Evolutionary conservation across 2,888 invertebrate species (phyloP).

Genomic region (Venusia cambrica): DNA sequence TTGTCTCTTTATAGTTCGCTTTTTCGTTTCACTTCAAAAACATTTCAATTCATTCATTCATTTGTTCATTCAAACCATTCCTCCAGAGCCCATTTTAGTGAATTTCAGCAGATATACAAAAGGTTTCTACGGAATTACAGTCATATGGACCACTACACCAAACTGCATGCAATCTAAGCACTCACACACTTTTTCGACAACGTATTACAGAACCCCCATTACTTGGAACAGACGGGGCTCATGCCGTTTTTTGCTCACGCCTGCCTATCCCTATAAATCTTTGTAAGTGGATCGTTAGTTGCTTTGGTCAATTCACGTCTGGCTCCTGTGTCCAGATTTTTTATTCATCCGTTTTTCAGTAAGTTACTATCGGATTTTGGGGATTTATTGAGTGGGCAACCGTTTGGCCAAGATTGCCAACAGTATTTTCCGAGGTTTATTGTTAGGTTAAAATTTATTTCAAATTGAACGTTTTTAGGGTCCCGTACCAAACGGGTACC

Average conservation of each 20-base stretch:
- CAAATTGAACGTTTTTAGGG: constrained; percentile 16
- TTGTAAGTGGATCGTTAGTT: constrained; percentile 68
- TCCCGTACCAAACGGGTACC: too few relatives aligned
- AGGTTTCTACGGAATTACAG: too few relatives aligned
- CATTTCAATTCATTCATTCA: too few relatives aligned
- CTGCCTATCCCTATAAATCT: constrained; percentile 66
- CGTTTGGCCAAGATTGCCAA: constrained; percentile 20
- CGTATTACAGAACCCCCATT: constrained; percentile 46
- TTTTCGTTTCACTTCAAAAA: too few relatives aligned
- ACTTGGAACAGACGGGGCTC: constrained; percentile 48
- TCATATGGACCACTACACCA: constrained; percentile 36
- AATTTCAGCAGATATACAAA: too few relatives aligned
- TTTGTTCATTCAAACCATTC: too few relatives aligned
- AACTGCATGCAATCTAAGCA: constrained; percentile 49
- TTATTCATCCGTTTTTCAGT: constrained; percentile 49
- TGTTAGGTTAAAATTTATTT: constrained; percentile 15
- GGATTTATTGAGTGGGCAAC: constrained; percentile 29
- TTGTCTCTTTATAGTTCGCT: too few relatives aligned
- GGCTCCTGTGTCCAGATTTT: constrained; percentile 50
- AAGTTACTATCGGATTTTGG: constrained; percentile 36
- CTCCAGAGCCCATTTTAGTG: too few relatives aligned
- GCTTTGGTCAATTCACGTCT: constrained; percentile 59
- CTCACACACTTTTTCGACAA: constrained; percentile 47
- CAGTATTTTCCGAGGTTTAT: constrained; percentile 13
- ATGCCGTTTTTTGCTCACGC: constrained; percentile 52